Evolutionary conservation across 2,888 invertebrate genomes (phyloP).

Genomic region (Cheilosia grossa): DNA sequence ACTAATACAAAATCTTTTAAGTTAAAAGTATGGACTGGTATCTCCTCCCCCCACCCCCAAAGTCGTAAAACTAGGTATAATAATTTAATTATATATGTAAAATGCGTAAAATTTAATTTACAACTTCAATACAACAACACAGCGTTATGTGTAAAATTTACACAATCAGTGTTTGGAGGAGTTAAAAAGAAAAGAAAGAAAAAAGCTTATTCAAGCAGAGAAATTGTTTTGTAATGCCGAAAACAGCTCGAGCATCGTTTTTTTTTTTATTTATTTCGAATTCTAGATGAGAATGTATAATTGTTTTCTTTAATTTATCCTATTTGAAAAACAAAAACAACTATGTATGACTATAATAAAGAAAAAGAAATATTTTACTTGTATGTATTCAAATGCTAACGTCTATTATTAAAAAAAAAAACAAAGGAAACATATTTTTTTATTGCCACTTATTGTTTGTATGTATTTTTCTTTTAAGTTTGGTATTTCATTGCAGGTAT

Average conservation of each 20-base stretch:
- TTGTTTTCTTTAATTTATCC: slow-evolving; percentile 25
- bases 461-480: slow-evolving; percentile 51
- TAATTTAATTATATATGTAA: slow-evolving; percentile 28
- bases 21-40: slow-evolving; percentile 50
- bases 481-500: slow-evolving; percentile 35
- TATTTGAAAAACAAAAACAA: slow-evolving; percentile 16
- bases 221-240: background rate
- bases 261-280: slow-evolving; percentile 8
- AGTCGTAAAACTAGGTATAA: slow-evolving; percentile 48
- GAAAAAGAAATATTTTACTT: slow-evolving; percentile 41
- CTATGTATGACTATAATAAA: slow-evolving; percentile 56
- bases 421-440: background rate
- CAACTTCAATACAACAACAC: slow-evolving; percentile 18
- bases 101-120: slow-evolving; percentile 6
- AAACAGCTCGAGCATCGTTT: slow-evolving; percentile 7
- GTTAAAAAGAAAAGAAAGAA: background rate
- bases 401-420: slow-evolving; percentile 2
- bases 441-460: slow-evolving; percentile 10
- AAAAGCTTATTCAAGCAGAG: background rate
- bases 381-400: slow-evolving; percentile 25
- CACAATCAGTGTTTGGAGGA: slow-evolving; percentile 5
- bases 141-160: slow-evolving; percentile 30
- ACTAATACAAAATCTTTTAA: slow-evolving; percentile 50
- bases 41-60: background rate
- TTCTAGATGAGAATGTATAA: slow-evolving; percentile 17